Base-by-base conservation (phyloP, 2,797 vertebrate species). In the Eidolon dupreanum region DNA sequence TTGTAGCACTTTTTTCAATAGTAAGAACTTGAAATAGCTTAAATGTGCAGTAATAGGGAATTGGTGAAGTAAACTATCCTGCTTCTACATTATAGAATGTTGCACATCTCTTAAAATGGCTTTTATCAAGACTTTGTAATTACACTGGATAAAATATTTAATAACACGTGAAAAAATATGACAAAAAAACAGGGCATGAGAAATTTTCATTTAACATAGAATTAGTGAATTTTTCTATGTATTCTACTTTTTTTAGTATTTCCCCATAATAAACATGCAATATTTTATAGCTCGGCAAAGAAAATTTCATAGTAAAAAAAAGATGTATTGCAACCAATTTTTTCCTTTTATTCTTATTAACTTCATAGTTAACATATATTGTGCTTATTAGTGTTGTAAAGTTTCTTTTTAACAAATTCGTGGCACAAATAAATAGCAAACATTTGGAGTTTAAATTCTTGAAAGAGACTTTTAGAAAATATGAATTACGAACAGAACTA, bases 331-430 rank as follows among this genome's bases (percentile, higher is more conserved):
- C 13, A 92, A 43, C 55, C 12, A 73, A 2, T 63, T 16, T 75
- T 63, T 92, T 74, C 41, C 51, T 49, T 78, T 6, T 5, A 83
- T 53, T 88, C 28, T 79, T n/a, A 22, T 51, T 43, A 83, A 38
- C 38, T 70, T 94, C 53, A 61, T 41, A 66, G 55, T 73, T 41
- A 93, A 73, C 55, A 31, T 65, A 59, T 74, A 11, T 66, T 81
- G n/a, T 59, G 59, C 20, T n/a, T 83, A 66, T 73, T 91, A 89
- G 61, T 70, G 53, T 78, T 77, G 20, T 63, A 73, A 73, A 57
- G 51, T 88, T 85, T 78, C 10, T 82, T 95, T 77, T 59, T 91
- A 43, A 82, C 75, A 91, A 33, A 77, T 65, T 93, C 8, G 33
- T 88, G 61, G 15, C 36, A 68, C 28, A 68, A 49, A 41, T 70